Conservation (phyloP, 1,140 invertebrate species). For the Anoplophora glabripennis region DNA sequence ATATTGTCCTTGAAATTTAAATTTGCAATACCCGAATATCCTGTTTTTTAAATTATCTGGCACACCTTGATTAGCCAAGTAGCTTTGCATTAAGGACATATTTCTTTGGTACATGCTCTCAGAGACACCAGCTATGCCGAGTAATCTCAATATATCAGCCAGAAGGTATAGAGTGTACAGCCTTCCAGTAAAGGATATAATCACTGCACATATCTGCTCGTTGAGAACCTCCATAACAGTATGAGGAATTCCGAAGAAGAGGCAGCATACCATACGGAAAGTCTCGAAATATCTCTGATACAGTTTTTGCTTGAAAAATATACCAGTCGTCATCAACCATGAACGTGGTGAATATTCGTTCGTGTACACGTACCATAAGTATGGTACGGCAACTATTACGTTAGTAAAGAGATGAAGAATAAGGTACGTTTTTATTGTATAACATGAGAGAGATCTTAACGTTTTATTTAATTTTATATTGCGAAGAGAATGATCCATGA, state of each 20-base stretch:
- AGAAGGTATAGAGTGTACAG: slow-evolving; percentile 23
- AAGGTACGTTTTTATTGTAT: too few species aligned
- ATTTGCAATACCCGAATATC: slow-evolving; percentile 15
- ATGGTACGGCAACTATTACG: too few species aligned
- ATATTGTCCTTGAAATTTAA: slow-evolving; percentile 21
- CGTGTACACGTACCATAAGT: not conserved
- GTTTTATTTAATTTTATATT: slow-evolving; percentile 9
- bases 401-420: too few species aligned
- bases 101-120: slow-evolving; percentile 27
- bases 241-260: slow-evolving; percentile 15
- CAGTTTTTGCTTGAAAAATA: not conserved
- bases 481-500: too few species aligned
- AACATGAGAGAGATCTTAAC: not conserved
- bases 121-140: slow-evolving; percentile 24
- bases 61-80: slow-evolving; percentile 18
- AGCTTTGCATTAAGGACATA: slow-evolving; percentile 12
- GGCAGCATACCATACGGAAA: slow-evolving; percentile 6
- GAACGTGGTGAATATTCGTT: slow-evolving; percentile 7
- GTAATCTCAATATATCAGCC: slow-evolving; percentile 18
- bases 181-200: slow-evolving; percentile 16
- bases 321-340: slow-evolving; percentile 5
- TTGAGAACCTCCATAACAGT: not conserved
- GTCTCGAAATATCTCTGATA: slow-evolving; percentile 2
- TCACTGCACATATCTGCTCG: slow-evolving; percentile 15
- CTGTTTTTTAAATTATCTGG: slow-evolving; percentile 14